Base-by-base conservation (phyloP, 30 jellyfish, hydroid and myxozoan genomes). In the Aurelia aurita complex sp. Pacific region DNA sequence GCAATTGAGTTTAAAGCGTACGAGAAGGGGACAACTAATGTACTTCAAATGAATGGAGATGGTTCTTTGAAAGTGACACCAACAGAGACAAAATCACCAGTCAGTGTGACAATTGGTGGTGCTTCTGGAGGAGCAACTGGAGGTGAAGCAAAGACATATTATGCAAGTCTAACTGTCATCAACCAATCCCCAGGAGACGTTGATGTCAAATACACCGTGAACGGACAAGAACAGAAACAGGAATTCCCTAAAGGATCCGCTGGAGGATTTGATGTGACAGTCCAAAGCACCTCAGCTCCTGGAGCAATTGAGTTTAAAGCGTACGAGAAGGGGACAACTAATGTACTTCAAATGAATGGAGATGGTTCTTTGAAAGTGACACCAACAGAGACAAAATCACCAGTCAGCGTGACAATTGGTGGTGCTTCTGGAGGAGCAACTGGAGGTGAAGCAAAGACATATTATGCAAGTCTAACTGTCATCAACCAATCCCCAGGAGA, bases 291-390 rank as follows among this genome's bases (percentile, higher is more conserved):
- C 0, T 19, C 82, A 3, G 46, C 17, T 18, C 97, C 97, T 3
- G 42, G 60, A 1, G 88, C 96, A 29, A 78, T 90, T 16, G 82
- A 59, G 29, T 90, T 90, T 76, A 59, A 53, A 75, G 97, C 96
- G 1, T 68, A 60, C 40, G 92, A 74, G 32, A 85, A 90, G 59
- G 81, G 74, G 4, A 90, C 97, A 36, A 67, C 89, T 18, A 73
- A 60, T 12, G 19, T 52, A 1, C 82, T 70, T 42, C 43, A 29
- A 32, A 60, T 90, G 77, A 90, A 90, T 64, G 96, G 91, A 38
- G 59, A 63, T 0, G 80, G 64, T 12, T 19, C 54, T 15, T 16
- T 83, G 43, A 35, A 67, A 18, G 71, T 84, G 46, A 74, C 85
- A 52, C 97, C 97, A 1, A 14, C 85, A 0, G 75, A 32, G 32